phyloP scores from a whole-genome alignment of 1,140 invertebrate genomes.

The Stegodyphus dumicola region DNA sequence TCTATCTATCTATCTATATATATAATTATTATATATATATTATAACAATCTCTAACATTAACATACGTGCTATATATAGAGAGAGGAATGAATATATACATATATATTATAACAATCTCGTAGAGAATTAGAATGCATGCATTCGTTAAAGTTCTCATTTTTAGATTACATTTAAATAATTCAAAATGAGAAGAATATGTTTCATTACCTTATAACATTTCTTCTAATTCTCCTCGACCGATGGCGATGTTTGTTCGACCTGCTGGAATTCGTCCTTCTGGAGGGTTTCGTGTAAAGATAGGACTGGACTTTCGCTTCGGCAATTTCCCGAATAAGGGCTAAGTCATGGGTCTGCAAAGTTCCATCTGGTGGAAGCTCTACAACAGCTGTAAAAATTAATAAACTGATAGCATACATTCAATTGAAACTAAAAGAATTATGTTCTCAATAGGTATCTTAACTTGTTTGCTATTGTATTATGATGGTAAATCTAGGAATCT shows the following conservation, averaged over 20 bases:
- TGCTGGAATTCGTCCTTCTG: conserved; percentile 24
- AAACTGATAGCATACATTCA: not conserved
- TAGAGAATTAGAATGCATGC: not conserved
- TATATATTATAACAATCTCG: not conserved
- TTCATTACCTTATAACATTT: conserved; percentile 29
- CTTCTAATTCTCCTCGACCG: conserved; percentile 35
- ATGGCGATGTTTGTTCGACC: conserved; percentile 44
- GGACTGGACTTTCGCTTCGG: conserved; percentile 53
- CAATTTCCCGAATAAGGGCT: conserved; percentile 39
- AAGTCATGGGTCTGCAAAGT: conserved; percentile 47
- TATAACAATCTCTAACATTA: too few relatives aligned
- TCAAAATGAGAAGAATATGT: too few relatives aligned
- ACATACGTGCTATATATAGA: too few relatives aligned
- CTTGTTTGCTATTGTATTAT: too few relatives aligned
- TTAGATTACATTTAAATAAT: too few relatives aligned
- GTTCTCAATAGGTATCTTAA: too few relatives aligned
- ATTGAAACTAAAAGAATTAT: not conserved
- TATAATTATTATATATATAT: too few relatives aligned
- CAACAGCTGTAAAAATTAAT: conserved; percentile 25
- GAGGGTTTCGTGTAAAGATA: conserved; percentile 42
- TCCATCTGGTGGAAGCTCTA: conserved; percentile 53
- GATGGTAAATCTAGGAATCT: too few relatives aligned
- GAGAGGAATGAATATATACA: too few relatives aligned
- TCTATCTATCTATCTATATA: too few relatives aligned
- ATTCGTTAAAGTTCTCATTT: not conserved